phyloP scores from a whole-genome alignment of 2,797 vertebrate species.

The Emys orbicularis region DNA sequence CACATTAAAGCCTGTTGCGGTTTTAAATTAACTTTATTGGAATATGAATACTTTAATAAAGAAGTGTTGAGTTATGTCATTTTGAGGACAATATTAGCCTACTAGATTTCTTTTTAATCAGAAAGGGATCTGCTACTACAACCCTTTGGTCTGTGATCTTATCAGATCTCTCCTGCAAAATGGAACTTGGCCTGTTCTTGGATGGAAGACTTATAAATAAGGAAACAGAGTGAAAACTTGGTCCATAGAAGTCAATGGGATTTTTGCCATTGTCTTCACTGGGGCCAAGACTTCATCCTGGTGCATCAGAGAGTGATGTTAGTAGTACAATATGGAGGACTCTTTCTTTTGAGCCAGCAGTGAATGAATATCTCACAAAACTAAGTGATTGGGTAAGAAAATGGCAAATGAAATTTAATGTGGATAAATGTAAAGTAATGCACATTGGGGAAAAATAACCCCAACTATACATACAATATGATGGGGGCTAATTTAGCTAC shows the following conservation, averaged over 20 bases:
- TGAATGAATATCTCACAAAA: not conserved
- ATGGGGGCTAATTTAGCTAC: no score
- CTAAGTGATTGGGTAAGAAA: no score
- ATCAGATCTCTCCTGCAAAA: not conserved
- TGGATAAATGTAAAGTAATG: no score
- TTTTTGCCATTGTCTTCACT: not conserved
- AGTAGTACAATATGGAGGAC: not conserved
- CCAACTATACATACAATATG: no score
- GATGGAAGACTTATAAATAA: not conserved
- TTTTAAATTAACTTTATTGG: not conserved
- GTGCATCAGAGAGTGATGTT: not conserved
- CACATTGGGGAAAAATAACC: no score
- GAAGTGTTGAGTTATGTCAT: not conserved
- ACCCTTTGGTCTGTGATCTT: not conserved
- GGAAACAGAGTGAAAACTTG: not conserved
- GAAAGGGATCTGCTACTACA: not conserved
- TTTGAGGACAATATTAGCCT: not conserved
- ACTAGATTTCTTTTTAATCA: constrained; percentile 30
- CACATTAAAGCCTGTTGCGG: not conserved
- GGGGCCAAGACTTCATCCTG: not conserved
- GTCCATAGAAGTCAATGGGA: not conserved
- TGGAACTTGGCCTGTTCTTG: rapidly evolving
- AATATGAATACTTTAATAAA: constrained; percentile 5
- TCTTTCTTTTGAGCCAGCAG: not conserved
- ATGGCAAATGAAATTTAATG: no score